These are phyloP conservation scores for Aspidiotus rigidus DNA, from an alignment of 2,888 invertebrate genomes.

Conservation along the genomic window DNA sequence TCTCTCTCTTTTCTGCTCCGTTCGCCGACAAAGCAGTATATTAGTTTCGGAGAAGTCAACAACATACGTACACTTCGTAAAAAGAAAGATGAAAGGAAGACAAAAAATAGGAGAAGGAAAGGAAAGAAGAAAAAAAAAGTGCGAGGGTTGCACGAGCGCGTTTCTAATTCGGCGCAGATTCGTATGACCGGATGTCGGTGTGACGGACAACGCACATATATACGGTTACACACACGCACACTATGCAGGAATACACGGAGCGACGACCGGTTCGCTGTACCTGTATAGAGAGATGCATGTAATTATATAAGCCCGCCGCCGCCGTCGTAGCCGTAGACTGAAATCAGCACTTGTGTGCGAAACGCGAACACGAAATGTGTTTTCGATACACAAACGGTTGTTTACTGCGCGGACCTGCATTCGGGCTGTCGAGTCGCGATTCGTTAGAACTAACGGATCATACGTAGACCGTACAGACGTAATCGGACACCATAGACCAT, in stretches of 20 bases:
- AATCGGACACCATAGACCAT: constrained; percentile 4
- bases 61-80: neutral
- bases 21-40: constrained; percentile 20
- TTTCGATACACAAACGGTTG: neutral
- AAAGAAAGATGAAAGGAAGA: neutral
- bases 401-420: neutral
- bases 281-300: neutral
- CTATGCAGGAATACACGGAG: neutral
- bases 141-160: constrained; percentile 11
- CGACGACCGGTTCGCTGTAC: constrained; percentile 22
- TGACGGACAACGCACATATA: constrained; percentile 18
- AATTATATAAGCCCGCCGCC: neutral
- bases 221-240: too few relatives aligned
- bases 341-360: constrained; percentile 4
- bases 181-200: constrained; percentile 28
- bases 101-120: neutral
- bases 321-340: neutral
- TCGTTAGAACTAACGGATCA: neutral
- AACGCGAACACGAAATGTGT: constrained; percentile 4
- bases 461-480: neutral
- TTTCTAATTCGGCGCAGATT: constrained; percentile 3
- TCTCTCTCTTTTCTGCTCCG: too few relatives aligned
- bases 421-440: neutral
- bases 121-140: constrained; percentile 4
- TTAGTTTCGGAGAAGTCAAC: constrained; percentile 13